Evolutionary conservation across 2,113 vertebrate species (phyloP), one percentile per base, ranked within the genome.

Genomic region (Rhea americana): DNA sequence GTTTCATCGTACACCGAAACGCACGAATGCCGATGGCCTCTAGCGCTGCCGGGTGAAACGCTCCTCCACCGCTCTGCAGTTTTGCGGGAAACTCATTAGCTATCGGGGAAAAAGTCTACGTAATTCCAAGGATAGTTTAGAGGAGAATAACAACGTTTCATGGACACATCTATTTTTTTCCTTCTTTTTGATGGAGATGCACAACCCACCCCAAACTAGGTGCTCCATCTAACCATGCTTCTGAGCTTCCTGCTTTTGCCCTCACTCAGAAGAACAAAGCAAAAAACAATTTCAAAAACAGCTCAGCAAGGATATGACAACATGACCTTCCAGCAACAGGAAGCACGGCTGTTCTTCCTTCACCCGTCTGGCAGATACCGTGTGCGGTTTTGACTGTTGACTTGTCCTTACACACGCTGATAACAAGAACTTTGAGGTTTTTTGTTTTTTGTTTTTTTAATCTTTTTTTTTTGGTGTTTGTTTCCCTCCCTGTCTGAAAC

Each of bases 41-140:
- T 2, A 4, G 55, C 1, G 3, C 35, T 3, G 11, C 0, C 0
- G 25, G 0, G 8, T 43, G 72, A 19, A 66, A 13, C 17, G 9
- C 13, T 20, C 55, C 55, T 56, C 53, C 28, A 28, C 26, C 55
- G 30, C 26, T 16, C 5, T 17, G 55, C 30, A 9, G 39, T 35
- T 61, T 26, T 24, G 35, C 35, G 30, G 73, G 76, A 41, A 8
- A 1, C 66, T 7, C 63, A 9, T 6, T 8, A 68, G 48, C 65
- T 70, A 7, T 22, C 9, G 6, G 2, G 6, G 4, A 7, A 22
- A 3, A 13, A 0, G 72, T 7, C 43, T 1, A 32, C 11, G 2
- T 1, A 7, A 80, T 68, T 56, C 59, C 13, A 16, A 58, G 62
- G 24, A 41, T 7, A 24, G 32, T 70, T 80, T 8, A 5, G 45